These are phyloP conservation scores for Drosophila tristis DNA, from an alignment of 1,140 invertebrate species.

Conservation along the genomic window DNA sequence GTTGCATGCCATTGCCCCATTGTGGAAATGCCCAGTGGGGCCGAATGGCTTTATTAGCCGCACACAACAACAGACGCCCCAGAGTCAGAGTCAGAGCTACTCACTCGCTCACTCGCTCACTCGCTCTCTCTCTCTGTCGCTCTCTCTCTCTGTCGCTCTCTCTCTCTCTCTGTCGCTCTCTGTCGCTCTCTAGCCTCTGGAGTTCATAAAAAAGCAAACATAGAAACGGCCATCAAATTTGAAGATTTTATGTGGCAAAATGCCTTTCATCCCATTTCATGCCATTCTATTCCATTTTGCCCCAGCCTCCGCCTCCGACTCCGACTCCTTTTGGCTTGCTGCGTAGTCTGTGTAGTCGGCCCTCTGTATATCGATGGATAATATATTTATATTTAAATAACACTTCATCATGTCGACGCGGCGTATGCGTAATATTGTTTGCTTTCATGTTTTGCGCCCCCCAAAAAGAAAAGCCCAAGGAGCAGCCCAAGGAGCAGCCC, in stretches of 20 bases:
- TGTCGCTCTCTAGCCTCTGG: too few species aligned
- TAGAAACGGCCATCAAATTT: constrained; percentile 72
- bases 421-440: constrained; percentile 81
- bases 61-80: background rate
- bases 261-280: constrained; percentile 48
- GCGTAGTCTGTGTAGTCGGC: background rate
- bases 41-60: constrained; percentile 46
- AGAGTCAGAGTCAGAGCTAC: too few species aligned
- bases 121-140: too few species aligned
- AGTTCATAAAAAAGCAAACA: constrained; percentile 56
- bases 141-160: too few species aligned
- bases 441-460: constrained; percentile 60
- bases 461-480: background rate
- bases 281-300: constrained; percentile 19
- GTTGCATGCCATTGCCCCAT: background rate
- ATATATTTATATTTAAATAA: constrained; percentile 83
- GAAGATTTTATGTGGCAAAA: constrained; percentile 73
- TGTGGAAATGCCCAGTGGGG: background rate
- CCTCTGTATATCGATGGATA: constrained; percentile 72
- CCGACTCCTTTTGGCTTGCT: constrained; percentile 36
- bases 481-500: constrained; percentile 9
- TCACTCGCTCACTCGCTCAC: too few species aligned
- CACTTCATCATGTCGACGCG: constrained; percentile 73
- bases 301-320: background rate
- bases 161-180: too few species aligned